Evolutionary conservation across 2,888 invertebrate genomes (phyloP).

Genomic region (Callyntrura guangdongensis): DNA sequence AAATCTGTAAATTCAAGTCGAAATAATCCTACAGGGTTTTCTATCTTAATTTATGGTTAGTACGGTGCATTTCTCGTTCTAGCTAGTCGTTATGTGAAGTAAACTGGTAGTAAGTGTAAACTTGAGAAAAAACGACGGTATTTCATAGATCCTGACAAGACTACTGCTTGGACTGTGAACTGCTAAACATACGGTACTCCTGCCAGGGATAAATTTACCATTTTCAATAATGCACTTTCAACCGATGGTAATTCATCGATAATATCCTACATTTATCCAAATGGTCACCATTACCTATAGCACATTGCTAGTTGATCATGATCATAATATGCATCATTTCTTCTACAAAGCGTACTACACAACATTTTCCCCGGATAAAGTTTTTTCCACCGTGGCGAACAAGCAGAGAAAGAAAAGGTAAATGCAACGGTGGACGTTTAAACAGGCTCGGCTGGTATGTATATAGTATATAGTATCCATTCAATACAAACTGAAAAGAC

Average conservation of each 20-base stretch:
- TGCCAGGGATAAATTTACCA: not conserved
- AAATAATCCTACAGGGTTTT: not conserved
- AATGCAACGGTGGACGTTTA: not conserved
- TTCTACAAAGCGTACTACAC: conserved; percentile 50
- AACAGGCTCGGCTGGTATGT: not conserved
- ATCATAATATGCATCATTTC: conserved; percentile 70
- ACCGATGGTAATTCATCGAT: conserved; percentile 67
- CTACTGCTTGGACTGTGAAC: not conserved
- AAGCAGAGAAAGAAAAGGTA: not conserved
- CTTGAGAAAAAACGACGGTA: not conserved
- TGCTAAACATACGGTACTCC: not conserved
- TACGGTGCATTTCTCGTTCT: not conserved
- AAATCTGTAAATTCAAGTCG: conserved; percentile 24
- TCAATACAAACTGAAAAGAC: not conserved
- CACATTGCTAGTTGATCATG: conserved; percentile 57
- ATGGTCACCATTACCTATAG: conserved; percentile 72
- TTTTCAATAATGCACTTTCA: conserved; percentile 61
- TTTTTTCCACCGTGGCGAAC: not conserved
- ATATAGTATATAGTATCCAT: too few species aligned
- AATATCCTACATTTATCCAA: conserved; percentile 73
- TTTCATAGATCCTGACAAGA: conserved; percentile 1
- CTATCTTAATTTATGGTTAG: not conserved
- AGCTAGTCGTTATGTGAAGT: not conserved
- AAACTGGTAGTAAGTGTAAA: not conserved
- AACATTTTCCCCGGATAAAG: conserved; percentile 30